These are phyloP conservation scores for Raja brachyura DNA, from an alignment of 2,113 vertebrate species.

Conservation along the genomic window DNA sequence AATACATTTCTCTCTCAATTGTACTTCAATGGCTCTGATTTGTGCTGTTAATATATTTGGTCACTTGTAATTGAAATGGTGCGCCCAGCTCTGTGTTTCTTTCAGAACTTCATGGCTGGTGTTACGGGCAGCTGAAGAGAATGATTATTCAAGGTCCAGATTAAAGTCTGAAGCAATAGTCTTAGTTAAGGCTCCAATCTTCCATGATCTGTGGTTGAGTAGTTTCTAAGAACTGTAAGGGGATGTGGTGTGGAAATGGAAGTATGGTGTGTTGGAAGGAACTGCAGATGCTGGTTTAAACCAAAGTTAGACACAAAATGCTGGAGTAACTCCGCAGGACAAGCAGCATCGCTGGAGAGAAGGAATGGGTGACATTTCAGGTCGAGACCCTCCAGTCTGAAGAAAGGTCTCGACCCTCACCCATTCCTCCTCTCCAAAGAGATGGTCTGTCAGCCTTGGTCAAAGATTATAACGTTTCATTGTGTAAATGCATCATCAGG, in stretches of 20 bases:
- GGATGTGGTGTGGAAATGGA: too few relatives aligned
- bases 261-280: too few relatives aligned
- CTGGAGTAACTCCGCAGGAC: too few relatives aligned
- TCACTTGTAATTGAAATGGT: background rate
- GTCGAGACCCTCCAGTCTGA: too few relatives aligned
- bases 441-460: background rate
- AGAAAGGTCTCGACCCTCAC: too few relatives aligned
- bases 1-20: too few relatives aligned
- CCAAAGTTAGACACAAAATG: too few relatives aligned
- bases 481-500: background rate
- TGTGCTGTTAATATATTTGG: background rate
- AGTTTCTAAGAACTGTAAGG: background rate
- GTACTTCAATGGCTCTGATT: too few relatives aligned
- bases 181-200: background rate
- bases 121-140: background rate
- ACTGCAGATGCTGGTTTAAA: too few relatives aligned
- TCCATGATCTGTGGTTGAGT: background rate
- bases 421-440: too few relatives aligned
- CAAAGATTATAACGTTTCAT: background rate
- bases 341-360: too few relatives aligned
- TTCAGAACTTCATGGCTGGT: background rate
- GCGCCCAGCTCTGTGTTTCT: background rate
- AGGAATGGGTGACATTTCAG: too few relatives aligned
- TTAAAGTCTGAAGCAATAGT: background rate
- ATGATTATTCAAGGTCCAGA: background rate